These are phyloP conservation scores for Neopipo cinnamomea DNA, from an alignment of 2,113 vertebrate genomes.

Conservation along the genomic window DNA sequence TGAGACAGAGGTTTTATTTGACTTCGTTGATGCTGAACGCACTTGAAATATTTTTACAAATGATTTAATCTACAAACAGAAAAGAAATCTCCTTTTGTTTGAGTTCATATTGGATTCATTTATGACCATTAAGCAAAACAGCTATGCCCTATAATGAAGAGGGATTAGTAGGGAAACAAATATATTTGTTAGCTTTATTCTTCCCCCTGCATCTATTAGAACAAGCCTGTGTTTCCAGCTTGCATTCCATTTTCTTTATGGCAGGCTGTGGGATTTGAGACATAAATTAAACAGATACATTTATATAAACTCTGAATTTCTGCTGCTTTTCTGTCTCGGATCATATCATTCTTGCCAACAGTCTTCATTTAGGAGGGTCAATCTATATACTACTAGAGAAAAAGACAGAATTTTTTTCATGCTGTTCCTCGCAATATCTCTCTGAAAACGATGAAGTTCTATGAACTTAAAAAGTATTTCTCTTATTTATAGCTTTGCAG, in stretches of 20 bases:
- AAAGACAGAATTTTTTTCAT: background rate
- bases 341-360: slow-evolving; percentile 7
- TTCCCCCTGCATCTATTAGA: slow-evolving; percentile 46
- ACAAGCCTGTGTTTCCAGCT: slow-evolving; percentile 20
- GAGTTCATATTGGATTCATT: slow-evolving; percentile 59
- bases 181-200: slow-evolving; percentile 60
- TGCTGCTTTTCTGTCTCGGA: background rate
- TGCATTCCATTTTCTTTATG: slow-evolving; percentile 56
- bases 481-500: slow-evolving; percentile 2
- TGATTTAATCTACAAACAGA: slow-evolving; percentile 61
- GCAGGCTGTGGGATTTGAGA: background rate
- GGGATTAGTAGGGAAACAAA: slow-evolving; percentile 51
- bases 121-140: slow-evolving; percentile 65
- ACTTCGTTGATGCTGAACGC: slow-evolving; percentile 55
- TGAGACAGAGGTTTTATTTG: slow-evolving; percentile 54
- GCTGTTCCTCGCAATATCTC: background rate
- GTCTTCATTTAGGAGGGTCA: slow-evolving; percentile 44
- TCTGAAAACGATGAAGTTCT: background rate
- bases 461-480: background rate
- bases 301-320: slow-evolving; percentile 12
- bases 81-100: slow-evolving; percentile 30
- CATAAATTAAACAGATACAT: slow-evolving; percentile 49
- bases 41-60: slow-evolving; percentile 58
- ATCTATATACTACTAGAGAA: slow-evolving; percentile 17
- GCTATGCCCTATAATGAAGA: slow-evolving; percentile 58